Base-by-base conservation (phyloP, 2,113 vertebrate species). In the Galemys pyrenaicus region DNA sequence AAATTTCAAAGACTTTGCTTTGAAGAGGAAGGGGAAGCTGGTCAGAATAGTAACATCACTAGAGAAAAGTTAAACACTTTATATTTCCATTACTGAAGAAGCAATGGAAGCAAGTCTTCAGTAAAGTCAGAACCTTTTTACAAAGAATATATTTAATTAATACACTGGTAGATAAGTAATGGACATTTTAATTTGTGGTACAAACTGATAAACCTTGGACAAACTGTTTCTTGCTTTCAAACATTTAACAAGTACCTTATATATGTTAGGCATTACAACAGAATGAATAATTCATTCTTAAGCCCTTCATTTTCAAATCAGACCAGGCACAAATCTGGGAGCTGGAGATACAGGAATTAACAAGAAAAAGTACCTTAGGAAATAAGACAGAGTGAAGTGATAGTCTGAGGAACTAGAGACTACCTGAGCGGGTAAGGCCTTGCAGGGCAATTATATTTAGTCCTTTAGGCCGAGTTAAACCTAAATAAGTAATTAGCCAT, bases 271-370 rank as follows among this genome's bases (percentile, higher is more conserved):
- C 77, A 93, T 37, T 73, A 54, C 11, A 28, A 58, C 12, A 9
- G 4, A 35, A 39, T 62, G 28, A 89, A 79, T 70, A 93, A 7
- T 3, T 83, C 65, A 62, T 89, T 94, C 68, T 86, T 85, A 92
- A 85, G 41, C 67, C 17, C 64, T 94, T 95, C 16, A 64, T 30
- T 85, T 95, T 89, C 20, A 77, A 77, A 84, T 54, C 4, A 35
- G n/a, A 92, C 15, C 28, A 91, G 24, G 20, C 32, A 86, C 8
- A 54, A 84, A 95, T 37, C 8, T 67, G 83, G 5, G 41, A 62
- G 65, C 46, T 75, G 2, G 44, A 80, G n/a, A 60, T 22, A 93
- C 0, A 80, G 49, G 67, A 92, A 16, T 81, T 44, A 91, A 79
- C 24, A 32, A 78, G 24, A 75, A 74, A 90, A 81, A 26, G 24